phyloP scores from a whole-genome alignment of 1,140 invertebrate genomes.

The Contarinia nasturtii region DNA sequence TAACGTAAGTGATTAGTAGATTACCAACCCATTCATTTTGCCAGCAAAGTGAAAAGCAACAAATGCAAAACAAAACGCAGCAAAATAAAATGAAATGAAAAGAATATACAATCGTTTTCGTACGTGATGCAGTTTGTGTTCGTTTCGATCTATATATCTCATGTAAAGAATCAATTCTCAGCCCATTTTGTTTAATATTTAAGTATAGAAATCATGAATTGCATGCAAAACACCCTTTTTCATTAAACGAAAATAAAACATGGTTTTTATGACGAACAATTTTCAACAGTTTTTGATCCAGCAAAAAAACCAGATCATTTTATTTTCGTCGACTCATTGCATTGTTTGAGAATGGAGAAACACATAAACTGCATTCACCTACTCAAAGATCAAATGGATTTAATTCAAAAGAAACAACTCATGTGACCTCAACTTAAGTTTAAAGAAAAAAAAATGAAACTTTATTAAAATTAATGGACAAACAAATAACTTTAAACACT shows the following conservation, averaged over 20 bases:
- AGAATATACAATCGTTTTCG: not conserved
- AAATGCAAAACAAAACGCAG: not conserved
- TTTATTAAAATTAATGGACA: not conserved
- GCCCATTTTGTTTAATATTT: too few species aligned
- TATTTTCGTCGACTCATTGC: not conserved
- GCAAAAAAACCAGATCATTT: too few species aligned
- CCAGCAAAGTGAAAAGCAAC: not conserved
- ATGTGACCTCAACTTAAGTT: conserved; percentile 6
- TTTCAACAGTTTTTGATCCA: too few species aligned
- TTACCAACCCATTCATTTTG: not conserved
- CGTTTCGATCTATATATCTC: too few species aligned
- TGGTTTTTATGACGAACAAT: too few species aligned
- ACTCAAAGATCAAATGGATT: too few species aligned
- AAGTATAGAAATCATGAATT: too few species aligned
- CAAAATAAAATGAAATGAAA: not conserved
- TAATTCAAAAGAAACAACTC: conserved; percentile 3
- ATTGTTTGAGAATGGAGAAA: too few species aligned
- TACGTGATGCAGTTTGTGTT: too few species aligned
- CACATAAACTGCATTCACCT: not conserved
- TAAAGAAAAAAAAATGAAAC: conserved; percentile 1
- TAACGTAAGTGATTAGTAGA: not conserved
- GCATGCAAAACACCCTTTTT: too few species aligned
- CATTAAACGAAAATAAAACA: too few species aligned
- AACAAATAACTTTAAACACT: not conserved
- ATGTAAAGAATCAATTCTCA: too few species aligned